Evolutionary conservation across 2,888 invertebrate genomes (phyloP).

Genomic region (Xylocampa areola): DNA sequence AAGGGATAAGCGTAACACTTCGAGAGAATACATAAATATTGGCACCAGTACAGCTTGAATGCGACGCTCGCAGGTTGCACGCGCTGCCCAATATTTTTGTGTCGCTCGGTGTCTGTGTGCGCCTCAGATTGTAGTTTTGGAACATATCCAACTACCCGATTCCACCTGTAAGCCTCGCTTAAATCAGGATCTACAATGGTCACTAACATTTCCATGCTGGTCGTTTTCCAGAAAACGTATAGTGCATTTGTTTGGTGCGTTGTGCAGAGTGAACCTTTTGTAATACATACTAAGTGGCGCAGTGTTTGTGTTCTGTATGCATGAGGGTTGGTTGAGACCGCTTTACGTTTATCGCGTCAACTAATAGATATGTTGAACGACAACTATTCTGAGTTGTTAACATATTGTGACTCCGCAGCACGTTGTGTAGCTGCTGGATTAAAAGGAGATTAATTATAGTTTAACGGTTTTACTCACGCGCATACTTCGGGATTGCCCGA

Average conservation of each 20-base stretch:
- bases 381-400: background rate
- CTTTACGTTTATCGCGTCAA: background rate
- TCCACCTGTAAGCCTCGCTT: background rate
- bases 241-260: too few species aligned
- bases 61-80: background rate
- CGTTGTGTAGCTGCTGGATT: background rate
- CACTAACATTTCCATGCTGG: background rate
- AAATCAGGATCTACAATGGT: background rate
- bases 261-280: background rate
- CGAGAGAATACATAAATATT: too few species aligned
- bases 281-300: background rate
- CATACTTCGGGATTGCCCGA: too few species aligned
- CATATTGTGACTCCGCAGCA: background rate
- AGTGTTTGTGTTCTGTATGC: background rate
- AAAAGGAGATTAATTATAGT: background rate
- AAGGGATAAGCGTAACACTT: background rate
- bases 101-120: background rate
- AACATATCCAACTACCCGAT: background rate
- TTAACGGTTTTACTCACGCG: too few species aligned
- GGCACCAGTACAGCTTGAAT: too few species aligned
- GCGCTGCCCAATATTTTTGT: background rate
- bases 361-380: conserved; percentile 2
- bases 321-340: background rate
- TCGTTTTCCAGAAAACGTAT: background rate
- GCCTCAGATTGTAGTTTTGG: background rate